phyloP scores from a whole-genome alignment of 2,888 invertebrate genomes.

The Ceratothoa steindachneri region DNA sequence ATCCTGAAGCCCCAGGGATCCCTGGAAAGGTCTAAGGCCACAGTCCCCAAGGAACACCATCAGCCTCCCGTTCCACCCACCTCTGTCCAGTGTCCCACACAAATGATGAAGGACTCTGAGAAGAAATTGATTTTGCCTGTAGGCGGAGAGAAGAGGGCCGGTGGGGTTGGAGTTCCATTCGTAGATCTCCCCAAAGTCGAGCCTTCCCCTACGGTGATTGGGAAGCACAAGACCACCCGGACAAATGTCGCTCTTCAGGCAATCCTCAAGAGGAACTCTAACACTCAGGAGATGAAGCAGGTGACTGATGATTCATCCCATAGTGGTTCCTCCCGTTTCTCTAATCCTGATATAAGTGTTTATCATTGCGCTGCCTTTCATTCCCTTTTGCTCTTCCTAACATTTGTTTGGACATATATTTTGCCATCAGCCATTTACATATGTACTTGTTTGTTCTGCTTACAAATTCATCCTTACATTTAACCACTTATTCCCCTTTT shows the following conservation, averaged over 20 bases:
- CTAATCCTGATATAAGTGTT: not conserved
- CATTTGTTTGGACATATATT: too few species aligned
- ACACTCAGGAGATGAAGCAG: slow-evolving; percentile 31
- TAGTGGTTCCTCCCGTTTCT: not conserved
- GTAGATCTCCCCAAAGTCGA: not conserved
- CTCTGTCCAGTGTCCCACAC: not conserved
- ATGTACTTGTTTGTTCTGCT: not conserved
- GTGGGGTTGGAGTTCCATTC: not conserved
- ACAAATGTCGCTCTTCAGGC: slow-evolving; percentile 72
- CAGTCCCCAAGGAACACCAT: not conserved
- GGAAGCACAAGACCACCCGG: slow-evolving; percentile 51
- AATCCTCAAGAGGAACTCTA: slow-evolving; percentile 51
- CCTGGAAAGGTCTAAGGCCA: slow-evolving; percentile 59
- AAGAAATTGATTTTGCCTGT: not conserved
- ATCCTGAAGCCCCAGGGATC: slow-evolving; percentile 71
- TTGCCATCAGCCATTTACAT: not conserved
- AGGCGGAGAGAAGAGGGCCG: not conserved
- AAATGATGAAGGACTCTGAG: not conserved
- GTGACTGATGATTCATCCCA: not conserved
- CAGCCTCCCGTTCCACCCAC: not conserved
- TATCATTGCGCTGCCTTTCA: too few species aligned
- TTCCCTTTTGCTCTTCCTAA: too few species aligned
- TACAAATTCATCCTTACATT: too few species aligned
- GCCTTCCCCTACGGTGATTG: not conserved
- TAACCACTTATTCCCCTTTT: too few species aligned